Percentiles rank a stretch among this genome's conserved stretches.
Evolutionary conservation across 1,140 invertebrate species (phyloP).

Genomic region (Globodera rostochiensis): DNA sequence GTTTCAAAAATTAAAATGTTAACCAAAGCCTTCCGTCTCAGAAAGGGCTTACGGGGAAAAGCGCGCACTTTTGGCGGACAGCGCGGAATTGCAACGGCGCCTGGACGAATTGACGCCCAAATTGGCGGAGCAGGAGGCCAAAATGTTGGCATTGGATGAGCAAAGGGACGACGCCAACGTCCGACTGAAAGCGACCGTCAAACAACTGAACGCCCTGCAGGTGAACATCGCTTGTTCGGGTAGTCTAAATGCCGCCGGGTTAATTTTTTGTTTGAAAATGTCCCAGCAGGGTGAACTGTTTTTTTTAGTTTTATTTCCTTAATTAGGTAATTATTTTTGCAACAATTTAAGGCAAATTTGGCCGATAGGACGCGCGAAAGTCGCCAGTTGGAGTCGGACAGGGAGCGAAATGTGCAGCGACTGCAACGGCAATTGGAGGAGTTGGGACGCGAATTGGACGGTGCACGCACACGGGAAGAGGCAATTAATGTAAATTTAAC

Average conservation of each 20-base stretch:
- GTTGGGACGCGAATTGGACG: conserved; percentile 32
- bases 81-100: conserved; percentile 50
- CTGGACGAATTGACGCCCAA: conserved; percentile 54
- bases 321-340: background rate
- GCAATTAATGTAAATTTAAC: conserved; percentile 1
- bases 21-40: background rate
- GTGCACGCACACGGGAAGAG: background rate
- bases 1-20: background rate
- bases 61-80: conserved; percentile 44
- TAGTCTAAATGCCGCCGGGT: too few relatives aligned
- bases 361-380: conserved; percentile 39
- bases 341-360: conserved; percentile 29
- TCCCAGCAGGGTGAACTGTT: too few relatives aligned
- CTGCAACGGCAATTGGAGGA: conserved; percentile 5
- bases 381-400: conserved; percentile 38
- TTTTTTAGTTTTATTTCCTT: too few relatives aligned
- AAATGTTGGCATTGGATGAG: conserved; percentile 43
- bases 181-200: conserved; percentile 37
- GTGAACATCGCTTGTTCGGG: background rate
- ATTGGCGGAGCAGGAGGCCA: conserved; percentile 54
- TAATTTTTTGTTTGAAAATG: too few relatives aligned
- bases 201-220: conserved; percentile 33
- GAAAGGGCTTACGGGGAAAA: conserved; percentile 28
- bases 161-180: conserved; percentile 36
- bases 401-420: conserved; percentile 4